Evolutionary conservation across 2,888 invertebrate genomes (phyloP), one percentile per base, ranked within the genome.

Genomic region (Lumbricus terrestris): DNA sequence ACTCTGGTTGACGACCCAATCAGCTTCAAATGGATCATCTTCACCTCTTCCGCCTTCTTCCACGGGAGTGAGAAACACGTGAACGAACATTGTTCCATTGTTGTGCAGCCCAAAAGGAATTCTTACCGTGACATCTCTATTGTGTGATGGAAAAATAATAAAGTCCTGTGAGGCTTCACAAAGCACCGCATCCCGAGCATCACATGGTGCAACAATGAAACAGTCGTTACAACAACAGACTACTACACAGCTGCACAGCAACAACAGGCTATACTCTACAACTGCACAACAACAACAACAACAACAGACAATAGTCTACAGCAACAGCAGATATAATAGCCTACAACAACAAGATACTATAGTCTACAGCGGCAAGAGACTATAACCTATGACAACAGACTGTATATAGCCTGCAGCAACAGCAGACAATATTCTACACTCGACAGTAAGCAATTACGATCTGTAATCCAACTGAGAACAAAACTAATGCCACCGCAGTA

Each of bases 1-100:
- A 89, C 96, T 96, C 40, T 97, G 95, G 92, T 96, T 38, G n/a
- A 54, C 34, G n/a, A 0, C 54, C 91, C 91, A 91, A 34, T 38
- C 38, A 34, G 20, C 88, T 20, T 54, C 37, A 15, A 47, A 29
- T 29, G 88, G 82, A 85, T 54, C 33, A 4, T 29, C 88, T 69
- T n/a, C 54, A 13, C 33, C 37, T 40, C 47, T 47, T 47, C 47
- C 47, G 18, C 20, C 47, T 47, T 47, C 47, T 1, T 18, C 6
- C 20, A 54, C 20, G n/a, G n/a, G n/a, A 34, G 96, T 96, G 54
- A 97, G 94, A 88, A 97, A 96, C 3, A 97, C 96, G 94, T 98
- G 97, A 94, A 98, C 96, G 94, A 96, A 97, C 88, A 98, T 94
- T 15, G 97, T 97, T 0, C 98, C 98, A 96, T 98, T 98, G 90